A percentile compares a stretch with the other conserved stretches of the same genome.
Conservation (phyloP, 64 coral and sea anemone species). For the Pachyseris speciosa region DNA sequence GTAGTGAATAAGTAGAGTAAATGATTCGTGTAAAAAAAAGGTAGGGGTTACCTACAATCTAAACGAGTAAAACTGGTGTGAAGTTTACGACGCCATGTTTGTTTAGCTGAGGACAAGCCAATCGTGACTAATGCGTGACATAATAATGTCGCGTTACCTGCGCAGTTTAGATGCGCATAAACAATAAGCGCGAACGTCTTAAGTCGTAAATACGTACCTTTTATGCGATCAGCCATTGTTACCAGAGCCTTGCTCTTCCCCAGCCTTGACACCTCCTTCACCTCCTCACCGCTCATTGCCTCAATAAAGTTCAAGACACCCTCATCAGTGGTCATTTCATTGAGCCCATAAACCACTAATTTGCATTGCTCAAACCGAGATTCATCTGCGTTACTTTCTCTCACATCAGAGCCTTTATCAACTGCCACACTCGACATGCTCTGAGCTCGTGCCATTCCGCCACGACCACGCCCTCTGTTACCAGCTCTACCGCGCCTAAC, state of each 20-base stretch:
- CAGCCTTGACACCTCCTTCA: background rate
- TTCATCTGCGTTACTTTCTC: background rate
- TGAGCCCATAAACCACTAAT: background rate
- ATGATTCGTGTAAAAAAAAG: no score
- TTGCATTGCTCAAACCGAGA: background rate
- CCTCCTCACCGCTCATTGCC: background rate
- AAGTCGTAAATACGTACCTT: background rate
- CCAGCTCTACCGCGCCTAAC: no score
- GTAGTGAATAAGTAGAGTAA: no score
- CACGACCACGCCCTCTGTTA: background rate
- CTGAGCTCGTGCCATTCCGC: background rate
- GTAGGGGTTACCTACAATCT: no score
- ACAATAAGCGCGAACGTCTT: no score
- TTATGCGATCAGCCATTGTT: slow-evolving; percentile 5
- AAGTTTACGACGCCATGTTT: no score
- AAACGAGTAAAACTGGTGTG: no score
- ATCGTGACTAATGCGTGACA: no score
- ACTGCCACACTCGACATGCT: background rate
- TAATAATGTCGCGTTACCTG: no score
- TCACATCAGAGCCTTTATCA: background rate
- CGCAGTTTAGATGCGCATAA: no score
- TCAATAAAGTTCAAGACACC: background rate
- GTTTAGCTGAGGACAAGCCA: no score
- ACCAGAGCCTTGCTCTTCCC: background rate
- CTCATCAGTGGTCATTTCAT: background rate